Evolutionary conservation across 2,113 vertebrate species (phyloP).

Genomic region (Trichechus manatus): DNA sequence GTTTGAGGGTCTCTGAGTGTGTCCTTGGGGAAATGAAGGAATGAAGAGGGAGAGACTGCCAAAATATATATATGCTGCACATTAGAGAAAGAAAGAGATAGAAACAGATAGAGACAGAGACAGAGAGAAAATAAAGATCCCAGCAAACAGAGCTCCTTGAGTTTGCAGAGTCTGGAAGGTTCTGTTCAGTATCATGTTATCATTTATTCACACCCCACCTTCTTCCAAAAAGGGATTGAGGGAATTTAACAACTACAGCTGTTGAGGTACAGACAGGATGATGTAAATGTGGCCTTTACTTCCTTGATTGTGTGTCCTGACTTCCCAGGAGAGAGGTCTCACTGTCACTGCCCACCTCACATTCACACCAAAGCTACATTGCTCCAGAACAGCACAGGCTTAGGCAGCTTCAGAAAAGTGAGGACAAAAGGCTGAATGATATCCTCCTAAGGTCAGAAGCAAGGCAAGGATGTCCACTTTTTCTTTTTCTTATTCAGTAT

Average conservation of each 20-base stretch:
- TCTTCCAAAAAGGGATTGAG: background rate
- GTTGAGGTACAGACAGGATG: background rate
- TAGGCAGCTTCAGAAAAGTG: background rate
- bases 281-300: background rate
- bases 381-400: background rate
- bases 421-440: background rate
- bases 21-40: background rate
- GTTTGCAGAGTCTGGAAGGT: background rate
- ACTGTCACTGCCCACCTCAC: no score
- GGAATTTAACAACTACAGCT: background rate
- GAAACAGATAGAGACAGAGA: background rate
- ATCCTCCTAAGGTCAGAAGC: background rate
- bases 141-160: background rate
- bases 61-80: background rate
- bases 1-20: background rate
- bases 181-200: background rate
- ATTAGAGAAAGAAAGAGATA: background rate
- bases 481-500: background rate
- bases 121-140: background rate
- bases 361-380: background rate
- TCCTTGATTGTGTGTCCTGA: background rate
- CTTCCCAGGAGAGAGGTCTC: background rate
- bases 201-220: background rate
- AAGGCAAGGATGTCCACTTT: background rate
- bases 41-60: background rate